These are phyloP conservation scores for Chloromyia formosa DNA, from an alignment of 2,888 invertebrate genomes.

Conservation along the genomic window DNA sequence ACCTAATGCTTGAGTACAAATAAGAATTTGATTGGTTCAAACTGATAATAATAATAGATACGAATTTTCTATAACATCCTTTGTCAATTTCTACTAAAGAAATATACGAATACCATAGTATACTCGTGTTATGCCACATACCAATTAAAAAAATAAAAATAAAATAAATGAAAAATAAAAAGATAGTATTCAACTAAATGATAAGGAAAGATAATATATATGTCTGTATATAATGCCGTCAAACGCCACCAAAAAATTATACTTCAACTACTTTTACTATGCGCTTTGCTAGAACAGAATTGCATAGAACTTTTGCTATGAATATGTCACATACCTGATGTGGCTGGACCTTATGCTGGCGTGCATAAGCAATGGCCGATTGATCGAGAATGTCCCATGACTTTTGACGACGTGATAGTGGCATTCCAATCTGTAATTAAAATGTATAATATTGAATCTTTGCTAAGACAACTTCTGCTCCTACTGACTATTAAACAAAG, in stretches of 20 bases:
- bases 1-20: no score
- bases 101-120: slow-evolving; percentile 20
- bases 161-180: slow-evolving; percentile 4
- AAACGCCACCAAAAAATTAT: slow-evolving; percentile 40
- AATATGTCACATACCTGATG: slow-evolving; percentile 66
- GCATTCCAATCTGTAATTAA: slow-evolving; percentile 55
- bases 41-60: not conserved
- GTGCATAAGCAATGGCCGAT: slow-evolving; percentile 79
- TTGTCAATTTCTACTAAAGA: slow-evolving; percentile 27
- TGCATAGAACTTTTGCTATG: not conserved
- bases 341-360: slow-evolving; percentile 71
- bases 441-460: no score
- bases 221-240: not conserved
- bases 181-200: slow-evolving; percentile 3
- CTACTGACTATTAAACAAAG: no score
- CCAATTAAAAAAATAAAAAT: slow-evolving; percentile 18
- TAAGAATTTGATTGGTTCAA: not conserved
- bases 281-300: slow-evolving; percentile 15
- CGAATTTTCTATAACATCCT: not conserved
- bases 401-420: slow-evolving; percentile 77
- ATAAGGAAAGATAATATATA: not conserved
- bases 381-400: slow-evolving; percentile 96
- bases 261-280: slow-evolving; percentile 28
- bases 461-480: no score
- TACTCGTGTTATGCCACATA: slow-evolving; percentile 40